phyloP scores from a whole-genome alignment of 1,140 invertebrate species.

The Heliconius melpomene region DNA sequence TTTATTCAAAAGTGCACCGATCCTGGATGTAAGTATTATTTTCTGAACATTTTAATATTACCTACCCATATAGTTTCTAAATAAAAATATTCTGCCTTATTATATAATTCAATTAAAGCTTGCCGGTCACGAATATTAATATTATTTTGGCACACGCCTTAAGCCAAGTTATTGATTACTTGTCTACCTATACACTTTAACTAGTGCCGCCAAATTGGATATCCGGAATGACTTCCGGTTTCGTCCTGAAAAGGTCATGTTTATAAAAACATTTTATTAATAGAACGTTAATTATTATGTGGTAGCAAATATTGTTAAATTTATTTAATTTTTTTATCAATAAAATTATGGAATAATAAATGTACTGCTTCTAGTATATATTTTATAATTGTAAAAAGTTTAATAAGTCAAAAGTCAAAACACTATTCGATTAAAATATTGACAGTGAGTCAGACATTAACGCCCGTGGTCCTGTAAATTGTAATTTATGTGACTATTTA shows the following conservation, averaged over 20 bases:
- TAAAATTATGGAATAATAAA: neutral
- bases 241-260: slow-evolving; percentile 37
- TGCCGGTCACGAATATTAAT: slow-evolving; percentile 6
- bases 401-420: slow-evolving; percentile 26
- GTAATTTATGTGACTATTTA: slow-evolving; percentile 16
- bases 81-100: neutral
- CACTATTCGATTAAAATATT: slow-evolving; percentile 32
- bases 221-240: slow-evolving; percentile 32
- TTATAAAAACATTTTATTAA: neutral
- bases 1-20: slow-evolving; percentile 89
- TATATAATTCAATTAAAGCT: slow-evolving; percentile 1
- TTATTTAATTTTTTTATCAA: neutral
- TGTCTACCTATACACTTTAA: slow-evolving; percentile 37
- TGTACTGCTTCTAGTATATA: neutral
- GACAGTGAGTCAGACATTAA: slow-evolving; percentile 46
- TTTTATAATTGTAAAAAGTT: neutral
- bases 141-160: slow-evolving; percentile 27
- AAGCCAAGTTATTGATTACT: slow-evolving; percentile 40
- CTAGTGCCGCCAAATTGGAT: slow-evolving; percentile 41
- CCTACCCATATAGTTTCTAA: neutral
- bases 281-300: neutral
- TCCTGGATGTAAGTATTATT: slow-evolving; percentile 87
- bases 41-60: slow-evolving; percentile 14
- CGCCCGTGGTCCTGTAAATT: slow-evolving; percentile 17
- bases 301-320: neutral